Evolutionary conservation across 2,888 invertebrate species (phyloP).

Genomic region (Sarcophaga variegata): DNA sequence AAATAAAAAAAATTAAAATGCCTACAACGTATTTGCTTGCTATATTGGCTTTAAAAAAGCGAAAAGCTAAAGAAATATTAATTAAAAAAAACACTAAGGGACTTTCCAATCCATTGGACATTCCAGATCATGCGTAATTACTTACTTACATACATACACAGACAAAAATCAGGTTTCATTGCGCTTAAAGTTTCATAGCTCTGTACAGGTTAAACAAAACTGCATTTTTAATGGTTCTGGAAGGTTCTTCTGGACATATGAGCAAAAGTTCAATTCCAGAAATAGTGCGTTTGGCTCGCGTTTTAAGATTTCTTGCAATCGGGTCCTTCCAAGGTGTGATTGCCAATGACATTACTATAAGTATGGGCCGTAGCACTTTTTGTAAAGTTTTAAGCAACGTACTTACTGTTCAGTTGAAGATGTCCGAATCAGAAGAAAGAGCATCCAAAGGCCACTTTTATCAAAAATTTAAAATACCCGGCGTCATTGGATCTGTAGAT

Average conservation of each 20-base stretch:
- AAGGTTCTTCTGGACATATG: not conserved
- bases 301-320: conserved; percentile 30
- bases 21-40: too few relatives aligned
- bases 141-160: not conserved
- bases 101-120: not conserved
- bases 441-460: conserved; percentile 24
- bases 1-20: too few relatives aligned
- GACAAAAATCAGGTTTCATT: conserved; percentile 12
- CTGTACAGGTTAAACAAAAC: conserved; percentile 25
- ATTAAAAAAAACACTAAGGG: conserved; percentile 25
- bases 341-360: conserved; percentile 36
- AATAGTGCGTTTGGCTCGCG: conserved; percentile 32
- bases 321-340: not conserved
- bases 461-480: conserved; percentile 31
- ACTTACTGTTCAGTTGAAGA: conserved; percentile 28
- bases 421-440: conserved; percentile 24
- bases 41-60: too few relatives aligned
- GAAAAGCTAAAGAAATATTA: conserved; percentile 1
- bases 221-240: conserved; percentile 32
- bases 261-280: conserved; percentile 42
- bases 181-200: conserved; percentile 23
- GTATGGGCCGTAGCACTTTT: conserved; percentile 41
- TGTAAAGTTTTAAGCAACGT: conserved; percentile 37
- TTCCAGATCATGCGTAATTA: conserved; percentile 21
- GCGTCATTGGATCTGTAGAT: too few relatives aligned